phyloP scores from a whole-genome alignment of 2,888 invertebrate genomes.

The Cheiracanthium punctorium region DNA sequence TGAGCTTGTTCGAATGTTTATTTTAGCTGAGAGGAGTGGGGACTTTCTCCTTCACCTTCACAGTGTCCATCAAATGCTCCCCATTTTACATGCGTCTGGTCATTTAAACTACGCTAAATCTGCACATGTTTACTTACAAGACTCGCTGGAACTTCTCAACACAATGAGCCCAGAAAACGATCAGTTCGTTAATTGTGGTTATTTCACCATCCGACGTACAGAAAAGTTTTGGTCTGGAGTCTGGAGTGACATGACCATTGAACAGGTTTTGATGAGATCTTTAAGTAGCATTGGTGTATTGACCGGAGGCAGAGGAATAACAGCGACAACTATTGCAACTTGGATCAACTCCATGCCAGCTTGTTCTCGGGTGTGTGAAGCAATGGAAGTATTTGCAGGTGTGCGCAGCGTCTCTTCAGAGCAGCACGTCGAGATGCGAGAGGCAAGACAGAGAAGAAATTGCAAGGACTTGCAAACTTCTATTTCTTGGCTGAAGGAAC shows the following conservation, averaged over 20 bases:
- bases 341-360: conserved; percentile 27
- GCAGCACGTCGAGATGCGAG: conserved; percentile 41
- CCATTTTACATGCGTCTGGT: conserved; percentile 69
- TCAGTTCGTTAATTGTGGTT: background rate
- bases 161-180: background rate
- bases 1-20: background rate
- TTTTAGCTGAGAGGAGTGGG: conserved; percentile 1
- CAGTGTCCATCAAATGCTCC: background rate
- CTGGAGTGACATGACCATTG: too few relatives aligned
- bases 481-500: background rate
- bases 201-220: background rate
- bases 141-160: conserved; percentile 73
- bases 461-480: background rate
- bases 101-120: conserved; percentile 76
- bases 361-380: background rate
- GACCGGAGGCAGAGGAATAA: conserved; percentile 33
- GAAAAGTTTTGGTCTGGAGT: too few relatives aligned
- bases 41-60: background rate
- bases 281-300: conserved; percentile 38
- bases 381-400: conserved; percentile 17
- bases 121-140: conserved; percentile 75
- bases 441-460: background rate
- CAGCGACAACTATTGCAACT: conserved; percentile 6
- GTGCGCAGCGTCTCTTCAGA: conserved; percentile 11
- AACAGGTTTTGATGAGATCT: too few relatives aligned